Base-by-base conservation (phyloP, 1,140 invertebrate genomes). In the Pseudobourletiella spinata region DNA sequence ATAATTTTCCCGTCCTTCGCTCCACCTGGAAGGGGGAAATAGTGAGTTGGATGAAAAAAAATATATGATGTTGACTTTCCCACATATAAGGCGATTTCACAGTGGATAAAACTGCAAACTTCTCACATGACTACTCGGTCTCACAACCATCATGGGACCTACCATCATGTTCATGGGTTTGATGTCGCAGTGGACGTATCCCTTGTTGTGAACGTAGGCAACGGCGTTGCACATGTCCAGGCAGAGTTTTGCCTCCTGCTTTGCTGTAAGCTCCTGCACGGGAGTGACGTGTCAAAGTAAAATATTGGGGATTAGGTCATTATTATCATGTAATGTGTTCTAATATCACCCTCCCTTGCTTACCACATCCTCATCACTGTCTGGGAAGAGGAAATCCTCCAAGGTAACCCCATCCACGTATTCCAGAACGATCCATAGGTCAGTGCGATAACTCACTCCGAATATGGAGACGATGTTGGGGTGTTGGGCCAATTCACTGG, bases 161-260 rank as follows among this genome's bases (percentile, higher is more conserved):
- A 55, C 51, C 25, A 55, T 55, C 24, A 55, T 55, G 30, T 55
- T 55, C 25, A 26, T 11, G 20, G 51, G 51, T 55, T 55, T 55
- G 51, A 55, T 55, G 25, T 55, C 51, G 20, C 24, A 16, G 51
- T 55, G 51, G 14, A 55, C 24, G 18, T 28, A 55, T 14, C 51
- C 25, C 14, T 20, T 14, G 14, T 20, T 24, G 51, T 55, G 51
- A 15, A 55, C 8, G 51, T 55, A 55, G 14, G 14, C 14, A 26
- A 55, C 18, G 14, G 51, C 51, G 20, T 26, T 55, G 6, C 14
- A 16, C 14, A 24, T 24, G 8, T 55, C 14, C 11, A 24, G 24
- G 25, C 24, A 55, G 6, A 55, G 14, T 20, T 55, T 55, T n/a
- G 30, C 24, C 20, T 55, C 30, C 16, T 6, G 11, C 14, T 24